Evolutionary conservation across 2,888 invertebrate species (phyloP).

Genomic region (Vandiemenella viatica): DNA sequence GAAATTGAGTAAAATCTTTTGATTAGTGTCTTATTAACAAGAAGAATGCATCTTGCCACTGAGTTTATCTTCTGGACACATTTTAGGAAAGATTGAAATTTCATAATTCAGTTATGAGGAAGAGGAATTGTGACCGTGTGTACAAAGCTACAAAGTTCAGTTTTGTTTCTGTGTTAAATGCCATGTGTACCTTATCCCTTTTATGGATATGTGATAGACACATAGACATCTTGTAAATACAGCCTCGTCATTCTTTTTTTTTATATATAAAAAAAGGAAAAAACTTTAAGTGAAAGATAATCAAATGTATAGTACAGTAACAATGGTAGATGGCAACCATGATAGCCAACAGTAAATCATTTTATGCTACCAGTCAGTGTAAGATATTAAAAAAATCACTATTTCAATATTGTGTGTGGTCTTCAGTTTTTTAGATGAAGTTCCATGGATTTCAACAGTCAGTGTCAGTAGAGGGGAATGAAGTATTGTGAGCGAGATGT

Average conservation of each 20-base stretch:
- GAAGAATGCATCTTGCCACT: too few species aligned
- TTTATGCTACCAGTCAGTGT: too few species aligned
- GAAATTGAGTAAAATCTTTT: slow-evolving; percentile 28
- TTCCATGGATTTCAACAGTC: too few species aligned
- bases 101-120: neutral
- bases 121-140: neutral
- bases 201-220: neutral
- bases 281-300: neutral
- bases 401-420: too few species aligned
- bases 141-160: neutral
- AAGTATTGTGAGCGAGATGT: too few species aligned
- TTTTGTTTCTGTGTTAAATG: neutral
- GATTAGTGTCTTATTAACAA: too few species aligned
- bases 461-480: too few species aligned
- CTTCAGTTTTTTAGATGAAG: too few species aligned
- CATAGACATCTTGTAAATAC: neutral
- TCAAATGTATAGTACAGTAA: neutral
- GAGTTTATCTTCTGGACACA: too few species aligned
- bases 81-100: neutral
- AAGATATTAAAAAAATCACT: too few species aligned
- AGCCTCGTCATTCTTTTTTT: neutral
- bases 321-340: neutral
- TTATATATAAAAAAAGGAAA: too few species aligned
- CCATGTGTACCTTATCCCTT: neutral
- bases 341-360: neutral